Conservation (phyloP, 2,797 vertebrate species). For the Phyllotis vaccarum region DNA sequence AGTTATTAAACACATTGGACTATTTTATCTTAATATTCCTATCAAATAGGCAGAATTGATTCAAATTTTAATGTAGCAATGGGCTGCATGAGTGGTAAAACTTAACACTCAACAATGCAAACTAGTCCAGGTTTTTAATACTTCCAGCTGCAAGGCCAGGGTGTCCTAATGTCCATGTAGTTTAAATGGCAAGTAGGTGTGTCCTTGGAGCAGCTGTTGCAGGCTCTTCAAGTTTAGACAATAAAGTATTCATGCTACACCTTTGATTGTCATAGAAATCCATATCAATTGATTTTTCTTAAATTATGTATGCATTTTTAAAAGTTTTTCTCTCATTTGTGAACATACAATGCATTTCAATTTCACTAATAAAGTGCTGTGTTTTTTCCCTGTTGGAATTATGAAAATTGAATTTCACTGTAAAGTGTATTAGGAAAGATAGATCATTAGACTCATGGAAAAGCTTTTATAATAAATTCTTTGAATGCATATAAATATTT, state of each 20-base stretch:
- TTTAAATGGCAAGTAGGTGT: constrained; percentile 22
- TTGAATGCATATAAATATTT: constrained; percentile 70
- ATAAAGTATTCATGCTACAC: constrained; percentile 78
- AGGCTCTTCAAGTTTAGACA: constrained; percentile 64
- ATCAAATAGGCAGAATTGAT: background rate
- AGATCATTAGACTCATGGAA: constrained; percentile 73
- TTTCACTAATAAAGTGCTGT: constrained; percentile 76
- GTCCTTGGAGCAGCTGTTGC: constrained; percentile 55
- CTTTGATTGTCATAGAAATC: constrained; percentile 81
- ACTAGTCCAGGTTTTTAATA: constrained; percentile 45
- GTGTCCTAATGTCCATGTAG: constrained; percentile 50
- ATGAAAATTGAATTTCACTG: constrained; percentile 75
- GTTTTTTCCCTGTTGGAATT: constrained; percentile 71
- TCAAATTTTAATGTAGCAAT: constrained; percentile 31
- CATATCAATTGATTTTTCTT: constrained; percentile 80
- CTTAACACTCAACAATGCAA: background rate
- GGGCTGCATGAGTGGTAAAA: background rate
- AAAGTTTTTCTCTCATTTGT: constrained; percentile 78
- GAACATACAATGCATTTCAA: constrained; percentile 77
- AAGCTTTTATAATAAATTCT: constrained; percentile 71
- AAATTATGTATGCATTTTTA: constrained; percentile 80
- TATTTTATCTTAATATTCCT: constrained; percentile 28
- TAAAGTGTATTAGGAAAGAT: constrained; percentile 72
- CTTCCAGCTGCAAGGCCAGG: background rate
- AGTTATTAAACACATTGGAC: background rate